Conservation (phyloP, 2,797 vertebrate genomes). For the Anas capensis region DNA sequence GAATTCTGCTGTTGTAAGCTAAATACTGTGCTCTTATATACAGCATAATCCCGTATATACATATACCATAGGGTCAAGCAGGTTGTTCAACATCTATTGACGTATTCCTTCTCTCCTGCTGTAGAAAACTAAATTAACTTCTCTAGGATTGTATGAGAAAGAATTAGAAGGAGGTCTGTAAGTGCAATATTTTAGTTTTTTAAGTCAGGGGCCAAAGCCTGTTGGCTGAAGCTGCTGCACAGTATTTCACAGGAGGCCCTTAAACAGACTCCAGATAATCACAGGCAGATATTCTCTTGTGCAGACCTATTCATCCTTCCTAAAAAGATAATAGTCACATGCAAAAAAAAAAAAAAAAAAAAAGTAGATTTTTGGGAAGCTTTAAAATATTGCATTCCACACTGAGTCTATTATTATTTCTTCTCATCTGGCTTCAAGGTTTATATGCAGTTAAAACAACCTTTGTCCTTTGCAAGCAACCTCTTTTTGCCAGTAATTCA, state of each 20-base stretch:
- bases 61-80: not conserved
- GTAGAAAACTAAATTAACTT: not conserved
- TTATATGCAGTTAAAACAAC: conserved; percentile 56
- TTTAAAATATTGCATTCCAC: conserved; percentile 32
- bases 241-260: not conserved
- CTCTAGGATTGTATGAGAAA: not conserved
- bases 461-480: conserved; percentile 52
- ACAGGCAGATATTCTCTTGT: not conserved
- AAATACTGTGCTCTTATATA: not conserved
- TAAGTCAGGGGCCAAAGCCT: not conserved
- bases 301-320: not conserved
- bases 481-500: conserved; percentile 65
- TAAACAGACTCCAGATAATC: not conserved
- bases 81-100: not conserved
- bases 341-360: too few relatives aligned
- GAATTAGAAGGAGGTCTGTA: not conserved
- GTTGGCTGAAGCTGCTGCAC: not conserved
- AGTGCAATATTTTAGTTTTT: not conserved
- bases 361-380: not conserved
- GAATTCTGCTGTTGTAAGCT: not conserved
- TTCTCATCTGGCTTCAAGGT: conserved; percentile 54
- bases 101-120: not conserved
- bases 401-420: not conserved
- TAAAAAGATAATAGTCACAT: not conserved
- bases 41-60: not conserved